Evolutionary conservation across 2,113 vertebrate genomes (phyloP).

Genomic region (human (Homo sapiens)): GRCh38 chr1:77668001-77668500

Average conservation of each 20-base stretch:
- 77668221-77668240: background rate
- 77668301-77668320: background rate
- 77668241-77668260: background rate
- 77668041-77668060: too few relatives aligned
- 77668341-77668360: background rate
- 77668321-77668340: background rate
- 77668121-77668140: background rate
- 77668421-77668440: background rate
- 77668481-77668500: background rate
- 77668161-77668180: background rate
- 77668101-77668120: background rate
- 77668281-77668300: background rate
- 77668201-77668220: background rate
- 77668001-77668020: too few relatives aligned
- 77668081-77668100: background rate
- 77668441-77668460: background rate
- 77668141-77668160: background rate
- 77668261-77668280: slow-evolving; percentile 22
- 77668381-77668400: background rate
- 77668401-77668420: background rate
- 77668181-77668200: background rate
- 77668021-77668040: too few relatives aligned
- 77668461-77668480: background rate
- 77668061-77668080: background rate
- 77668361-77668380: background rate